Evolutionary conservation across 2,113 vertebrate species (phyloP).

Genomic region (Sciurus niger): DNA sequence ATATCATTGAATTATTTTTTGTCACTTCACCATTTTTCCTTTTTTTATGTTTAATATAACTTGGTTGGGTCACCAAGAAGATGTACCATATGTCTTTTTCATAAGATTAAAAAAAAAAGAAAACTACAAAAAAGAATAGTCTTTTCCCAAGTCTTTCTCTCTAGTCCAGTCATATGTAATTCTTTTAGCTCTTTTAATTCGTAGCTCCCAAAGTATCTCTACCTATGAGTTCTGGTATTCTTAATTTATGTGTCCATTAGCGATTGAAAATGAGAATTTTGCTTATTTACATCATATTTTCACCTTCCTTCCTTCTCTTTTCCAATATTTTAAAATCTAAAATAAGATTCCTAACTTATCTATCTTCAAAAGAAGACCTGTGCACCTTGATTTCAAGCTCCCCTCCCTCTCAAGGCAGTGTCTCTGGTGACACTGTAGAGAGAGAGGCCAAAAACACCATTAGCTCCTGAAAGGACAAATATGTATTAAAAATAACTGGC

Average conservation of each 20-base stretch:
- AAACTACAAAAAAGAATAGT: background rate
- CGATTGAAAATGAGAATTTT: background rate
- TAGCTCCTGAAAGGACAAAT: background rate
- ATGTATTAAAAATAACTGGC: background rate
- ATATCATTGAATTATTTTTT: background rate
- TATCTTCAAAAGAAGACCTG: background rate
- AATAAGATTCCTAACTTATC: background rate
- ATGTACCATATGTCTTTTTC: background rate
- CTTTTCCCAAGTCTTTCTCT: background rate
- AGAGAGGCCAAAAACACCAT: background rate
- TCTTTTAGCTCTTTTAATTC: background rate
- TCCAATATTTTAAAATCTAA: background rate
- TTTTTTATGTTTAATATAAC: background rate
- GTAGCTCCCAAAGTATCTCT: background rate
- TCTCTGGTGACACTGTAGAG: background rate
- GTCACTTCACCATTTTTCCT: background rate
- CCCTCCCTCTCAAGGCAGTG: background rate
- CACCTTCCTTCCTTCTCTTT: background rate
- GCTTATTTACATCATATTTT: background rate
- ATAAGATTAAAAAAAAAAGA: background rate
- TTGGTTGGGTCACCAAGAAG: background rate
- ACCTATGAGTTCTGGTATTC: background rate
- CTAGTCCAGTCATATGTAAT: background rate
- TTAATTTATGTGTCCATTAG: slow-evolving; percentile 2
- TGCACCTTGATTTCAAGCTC: background rate